Percentiles rank a stretch among this genome's conserved stretches.
phyloP scores from a whole-genome alignment of 2,888 invertebrate species.

The Hypercompe scribonia region DNA sequence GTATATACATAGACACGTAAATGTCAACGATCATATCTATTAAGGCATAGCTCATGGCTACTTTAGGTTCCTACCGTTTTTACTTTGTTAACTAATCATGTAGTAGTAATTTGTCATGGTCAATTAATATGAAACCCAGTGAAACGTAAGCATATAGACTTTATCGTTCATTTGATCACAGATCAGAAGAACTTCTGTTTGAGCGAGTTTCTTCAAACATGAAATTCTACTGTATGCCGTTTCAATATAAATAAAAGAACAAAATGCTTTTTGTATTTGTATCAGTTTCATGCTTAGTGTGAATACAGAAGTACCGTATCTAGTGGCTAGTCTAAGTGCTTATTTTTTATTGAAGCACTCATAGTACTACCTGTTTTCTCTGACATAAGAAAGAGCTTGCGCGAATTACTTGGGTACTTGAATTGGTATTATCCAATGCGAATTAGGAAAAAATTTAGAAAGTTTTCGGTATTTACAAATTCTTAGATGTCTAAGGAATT shows the following conservation, averaged over 20 bases:
- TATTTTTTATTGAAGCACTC: slow-evolving; percentile 8
- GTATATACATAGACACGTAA: not conserved
- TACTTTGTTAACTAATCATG: too few relatives aligned
- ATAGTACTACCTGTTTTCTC: not conserved
- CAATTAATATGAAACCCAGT: not conserved
- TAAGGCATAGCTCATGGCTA: not conserved
- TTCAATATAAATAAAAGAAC: not conserved
- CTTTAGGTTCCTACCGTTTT: too few relatives aligned
- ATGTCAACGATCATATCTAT: not conserved
- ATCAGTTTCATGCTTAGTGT: not conserved
- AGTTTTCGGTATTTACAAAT: too few relatives aligned
- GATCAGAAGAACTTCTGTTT: not conserved
- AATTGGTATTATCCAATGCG: not conserved
- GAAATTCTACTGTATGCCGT: not conserved
- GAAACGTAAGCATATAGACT: not conserved
- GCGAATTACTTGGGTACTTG: slow-evolving; percentile 16
- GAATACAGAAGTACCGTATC: not conserved
- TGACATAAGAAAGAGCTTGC: not conserved
- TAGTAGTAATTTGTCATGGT: too few relatives aligned
- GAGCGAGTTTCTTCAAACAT: not conserved
- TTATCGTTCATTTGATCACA: not conserved
- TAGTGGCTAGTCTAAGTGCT: not conserved
- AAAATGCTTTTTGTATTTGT: not conserved
- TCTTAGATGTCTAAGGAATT: too few relatives aligned
- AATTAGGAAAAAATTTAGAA: not conserved